Conservation (phyloP, 1,140 invertebrate species). For the Lordiphosa clarofinis region DNA sequence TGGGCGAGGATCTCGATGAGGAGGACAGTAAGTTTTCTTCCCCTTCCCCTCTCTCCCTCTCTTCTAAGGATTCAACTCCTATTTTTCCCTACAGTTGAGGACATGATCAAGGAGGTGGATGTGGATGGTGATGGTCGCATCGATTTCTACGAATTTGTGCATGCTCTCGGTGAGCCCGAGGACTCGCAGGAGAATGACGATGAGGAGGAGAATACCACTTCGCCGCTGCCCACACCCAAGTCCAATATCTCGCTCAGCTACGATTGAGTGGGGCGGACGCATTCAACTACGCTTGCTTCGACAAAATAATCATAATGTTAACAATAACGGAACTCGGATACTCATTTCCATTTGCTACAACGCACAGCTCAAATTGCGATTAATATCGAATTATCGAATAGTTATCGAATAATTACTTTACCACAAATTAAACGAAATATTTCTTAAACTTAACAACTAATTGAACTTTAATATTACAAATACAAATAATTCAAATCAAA, state of each 20-base stretch:
- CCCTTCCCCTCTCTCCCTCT: too few relatives aligned
- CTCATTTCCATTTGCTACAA: too few relatives aligned
- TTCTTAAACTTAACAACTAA: too few relatives aligned
- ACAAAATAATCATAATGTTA: not conserved
- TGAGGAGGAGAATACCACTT: slow-evolving; percentile 83
- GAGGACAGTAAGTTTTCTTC: too few relatives aligned
- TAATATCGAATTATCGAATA: slow-evolving; percentile 13
- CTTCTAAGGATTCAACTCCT: not conserved
- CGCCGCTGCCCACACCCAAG: slow-evolving; percentile 75
- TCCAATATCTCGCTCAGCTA: slow-evolving; percentile 63
- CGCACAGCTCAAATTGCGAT: too few relatives aligned
- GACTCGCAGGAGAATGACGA: slow-evolving; percentile 90
- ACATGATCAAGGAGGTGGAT: slow-evolving; percentile 96
- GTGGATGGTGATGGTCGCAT: slow-evolving; percentile 93
- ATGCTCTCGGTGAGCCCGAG: slow-evolving; percentile 90
- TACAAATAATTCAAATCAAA: too few relatives aligned
- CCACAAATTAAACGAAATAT: too few relatives aligned
- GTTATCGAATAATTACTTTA: slow-evolving; percentile 12
- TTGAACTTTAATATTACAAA: too few relatives aligned
- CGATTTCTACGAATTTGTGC: slow-evolving; percentile 93
- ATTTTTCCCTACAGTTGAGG: slow-evolving; percentile 86
- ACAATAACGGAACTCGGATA: not conserved
- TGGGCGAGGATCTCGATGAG: slow-evolving; percentile 91
- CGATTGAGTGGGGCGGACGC: slow-evolving; percentile 27
- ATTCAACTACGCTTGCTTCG: slow-evolving; percentile 2